Evolutionary conservation across 2,797 vertebrate species (phyloP), one percentile per base, ranked within the genome.

Genomic region (Champsocephalus gunnari): DNA sequence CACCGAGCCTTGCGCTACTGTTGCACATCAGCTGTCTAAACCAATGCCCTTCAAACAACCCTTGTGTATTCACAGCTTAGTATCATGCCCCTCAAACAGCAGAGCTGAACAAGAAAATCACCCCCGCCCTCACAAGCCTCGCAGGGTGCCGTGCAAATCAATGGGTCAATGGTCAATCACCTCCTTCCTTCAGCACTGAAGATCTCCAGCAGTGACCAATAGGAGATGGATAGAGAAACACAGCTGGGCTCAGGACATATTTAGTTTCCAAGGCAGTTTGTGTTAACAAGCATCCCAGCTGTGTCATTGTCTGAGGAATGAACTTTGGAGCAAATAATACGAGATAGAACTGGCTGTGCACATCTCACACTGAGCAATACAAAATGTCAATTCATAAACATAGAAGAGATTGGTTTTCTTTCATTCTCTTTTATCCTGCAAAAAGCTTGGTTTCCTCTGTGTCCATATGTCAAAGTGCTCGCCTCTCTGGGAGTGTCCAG

Each of bases 11-110:
- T n/a, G 50, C 3, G 16, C 75, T 58, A 10, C 56, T 57, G 45
- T 58, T 66, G 49, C 62, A 34, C 55, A 14, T 79, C 60, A 17
- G 56, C 76, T 79, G 81, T 79, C 85, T 66, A 56, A 82, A 63
- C 9, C 44, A 41, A 55, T 71, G 71, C 48, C 38, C 61, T 80
- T 91, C 80, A 83, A 72, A 74, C 60, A 47, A 47, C 55, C 48
- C 3, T 1, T 16, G 49, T 50, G 21, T n/a, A 34, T 73, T 32
- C 57, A 13, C 45, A 51, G 80, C 53, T 69, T 64, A 50, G 64
- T 19, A 41, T 62, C 57, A 16, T n/a, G 43, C 55, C 5, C 64
- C 44, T 16, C 58, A 60, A 24, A 45, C 41, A 17, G 56, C 60
- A 45, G 48, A 65, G 54, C 49, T 2, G 16, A 72, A 60, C 50